Percentiles rank a stretch among this genome's conserved stretches.
Conservation (phyloP, 2,113 vertebrate genomes). For the Tyto alba region DNA sequence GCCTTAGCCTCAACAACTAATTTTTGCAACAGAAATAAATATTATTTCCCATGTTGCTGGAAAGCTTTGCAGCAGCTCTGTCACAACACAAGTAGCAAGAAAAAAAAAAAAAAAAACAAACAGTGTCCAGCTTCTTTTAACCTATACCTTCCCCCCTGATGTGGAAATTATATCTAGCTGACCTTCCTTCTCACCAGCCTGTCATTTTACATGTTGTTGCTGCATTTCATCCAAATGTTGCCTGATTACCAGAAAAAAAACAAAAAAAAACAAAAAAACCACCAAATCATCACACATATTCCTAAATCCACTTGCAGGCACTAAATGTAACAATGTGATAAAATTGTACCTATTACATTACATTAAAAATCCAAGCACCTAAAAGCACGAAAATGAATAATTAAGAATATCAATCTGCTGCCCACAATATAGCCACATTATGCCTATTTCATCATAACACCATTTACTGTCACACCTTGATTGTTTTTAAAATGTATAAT, state of each 20-base stretch:
- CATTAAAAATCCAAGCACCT: slow-evolving; percentile 50
- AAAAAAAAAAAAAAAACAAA: too few relatives aligned
- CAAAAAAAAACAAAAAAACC: neutral
- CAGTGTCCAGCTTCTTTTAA: neutral
- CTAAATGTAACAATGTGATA: neutral
- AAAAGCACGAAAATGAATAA: slow-evolving; percentile 57
- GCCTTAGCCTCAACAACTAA: neutral
- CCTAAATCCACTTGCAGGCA: neutral
- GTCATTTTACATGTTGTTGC: neutral
- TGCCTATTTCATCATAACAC: neutral
- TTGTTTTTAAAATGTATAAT: neutral
- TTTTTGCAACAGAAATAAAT: neutral
- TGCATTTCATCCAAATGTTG: neutral
- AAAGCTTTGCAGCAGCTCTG: neutral
- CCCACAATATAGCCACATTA: neutral
- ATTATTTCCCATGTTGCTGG: neutral
- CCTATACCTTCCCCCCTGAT: neutral
- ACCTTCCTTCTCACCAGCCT: neutral
- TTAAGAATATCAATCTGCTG: slow-evolving; percentile 16
- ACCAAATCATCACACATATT: neutral
- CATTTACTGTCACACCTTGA: slow-evolving; percentile 28
- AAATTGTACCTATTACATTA: slow-evolving; percentile 8
- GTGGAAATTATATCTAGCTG: neutral
- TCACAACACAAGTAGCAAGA: neutral
- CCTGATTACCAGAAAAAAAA: neutral